phyloP scores from a whole-genome alignment of 2,113 vertebrate genomes.

The Alexandromys fortis region DNA sequence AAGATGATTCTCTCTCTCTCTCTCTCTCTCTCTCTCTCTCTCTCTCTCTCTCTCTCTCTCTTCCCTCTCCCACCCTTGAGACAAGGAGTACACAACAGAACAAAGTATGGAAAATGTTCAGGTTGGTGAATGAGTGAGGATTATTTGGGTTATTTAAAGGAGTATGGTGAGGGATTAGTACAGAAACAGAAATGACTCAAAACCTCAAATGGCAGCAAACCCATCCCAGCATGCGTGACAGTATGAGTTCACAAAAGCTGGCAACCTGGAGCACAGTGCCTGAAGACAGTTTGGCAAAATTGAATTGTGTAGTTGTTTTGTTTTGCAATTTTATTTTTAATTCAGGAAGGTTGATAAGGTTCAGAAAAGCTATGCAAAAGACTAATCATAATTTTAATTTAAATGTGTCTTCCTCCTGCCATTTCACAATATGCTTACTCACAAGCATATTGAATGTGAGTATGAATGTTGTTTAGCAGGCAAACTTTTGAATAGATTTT shows the following conservation, averaged over 20 bases:
- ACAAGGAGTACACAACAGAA: background rate
- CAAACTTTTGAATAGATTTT: constrained; percentile 46
- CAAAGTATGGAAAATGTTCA: background rate
- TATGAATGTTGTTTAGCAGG: background rate
- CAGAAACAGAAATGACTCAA: background rate
- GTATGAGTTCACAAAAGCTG: background rate
- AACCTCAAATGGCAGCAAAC: background rate
- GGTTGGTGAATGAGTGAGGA: background rate
- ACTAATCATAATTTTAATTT: constrained; percentile 42
- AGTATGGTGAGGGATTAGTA: background rate
- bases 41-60: background rate
- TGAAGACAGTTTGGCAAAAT: background rate
- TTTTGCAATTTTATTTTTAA: constrained; percentile 8
- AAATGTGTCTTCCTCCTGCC: constrained; percentile 21
- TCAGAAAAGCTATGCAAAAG: background rate
- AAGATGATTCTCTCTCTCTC: accelerated
- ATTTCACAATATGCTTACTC: background rate
- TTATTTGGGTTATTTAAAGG: background rate
- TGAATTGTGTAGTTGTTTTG: background rate
- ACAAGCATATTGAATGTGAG: background rate
- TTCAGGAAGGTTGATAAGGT: background rate
- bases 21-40: background rate
- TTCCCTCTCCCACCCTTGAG: accelerated
- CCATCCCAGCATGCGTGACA: background rate
- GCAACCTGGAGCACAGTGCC: background rate